Conservation (phyloP, 2,113 vertebrate genomes). For the Loxodonta africana region DNA sequence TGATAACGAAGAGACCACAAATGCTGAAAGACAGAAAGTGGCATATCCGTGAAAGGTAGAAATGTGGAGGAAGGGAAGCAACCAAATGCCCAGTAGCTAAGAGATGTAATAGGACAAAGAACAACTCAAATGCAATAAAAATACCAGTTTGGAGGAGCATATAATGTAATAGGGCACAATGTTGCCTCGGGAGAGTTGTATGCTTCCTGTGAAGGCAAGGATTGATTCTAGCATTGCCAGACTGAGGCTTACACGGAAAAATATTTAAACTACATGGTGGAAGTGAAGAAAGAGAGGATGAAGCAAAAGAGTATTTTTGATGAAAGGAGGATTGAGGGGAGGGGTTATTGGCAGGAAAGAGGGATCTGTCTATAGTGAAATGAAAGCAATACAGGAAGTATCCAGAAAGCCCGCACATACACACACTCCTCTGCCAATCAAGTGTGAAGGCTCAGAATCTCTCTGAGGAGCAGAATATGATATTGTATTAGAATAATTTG, state of each 20-base stretch:
- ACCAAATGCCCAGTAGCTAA: neutral
- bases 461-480: constrained; percentile 56
- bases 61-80: neutral
- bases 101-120: neutral
- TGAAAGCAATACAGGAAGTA: constrained; percentile 47
- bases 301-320: constrained; percentile 54
- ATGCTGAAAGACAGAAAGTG: neutral
- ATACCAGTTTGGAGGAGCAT: neutral
- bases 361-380: neutral
- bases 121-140: constrained; percentile 60
- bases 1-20: constrained; percentile 3
- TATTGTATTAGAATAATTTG: constrained; percentile 76
- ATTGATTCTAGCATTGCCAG: neutral
- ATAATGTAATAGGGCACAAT: constrained; percentile 35
- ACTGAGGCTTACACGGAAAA: neutral
- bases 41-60: neutral
- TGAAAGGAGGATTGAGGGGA: neutral
- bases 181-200: neutral
- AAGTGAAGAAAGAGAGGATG: neutral
- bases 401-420: constrained; percentile 26
- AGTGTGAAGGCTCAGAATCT: constrained; percentile 24
- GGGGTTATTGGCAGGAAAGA: neutral
- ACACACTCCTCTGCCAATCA: constrained; percentile 65
- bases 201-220: neutral
- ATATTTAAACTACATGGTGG: neutral